A percentile compares a stretch with the other conserved stretches of the same genome.
Evolutionary conservation across 2,113 vertebrate genomes (phyloP).

Genomic region (Chaetodon trifascialis): DNA sequence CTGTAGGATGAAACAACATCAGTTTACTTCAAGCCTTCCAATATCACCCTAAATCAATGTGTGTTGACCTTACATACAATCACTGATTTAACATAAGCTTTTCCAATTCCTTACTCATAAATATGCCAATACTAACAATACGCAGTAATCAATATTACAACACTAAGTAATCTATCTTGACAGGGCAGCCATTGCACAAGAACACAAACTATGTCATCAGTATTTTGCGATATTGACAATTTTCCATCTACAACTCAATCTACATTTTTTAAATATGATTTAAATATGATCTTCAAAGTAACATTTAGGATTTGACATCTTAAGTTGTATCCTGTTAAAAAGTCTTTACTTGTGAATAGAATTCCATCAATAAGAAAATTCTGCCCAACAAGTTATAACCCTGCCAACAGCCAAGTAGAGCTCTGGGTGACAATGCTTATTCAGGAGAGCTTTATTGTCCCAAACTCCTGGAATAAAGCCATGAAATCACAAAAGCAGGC

Average conservation of each 20-base stretch:
- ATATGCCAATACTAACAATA: not conserved
- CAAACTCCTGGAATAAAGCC: slow-evolving; percentile 3
- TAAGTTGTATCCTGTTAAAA: not conserved
- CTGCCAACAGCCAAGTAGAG: not conserved
- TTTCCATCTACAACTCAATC: not conserved
- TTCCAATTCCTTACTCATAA: not conserved
- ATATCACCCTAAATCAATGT: not conserved
- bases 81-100: not conserved
- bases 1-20: slow-evolving; percentile 77
- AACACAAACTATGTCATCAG: no score
- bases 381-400: not conserved
- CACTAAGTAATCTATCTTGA: not conserved
- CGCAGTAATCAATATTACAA: not conserved
- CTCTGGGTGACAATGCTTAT: not conserved
- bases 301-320: not conserved
- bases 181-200: not conserved
- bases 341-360: not conserved
- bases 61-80: slow-evolving; percentile 3
- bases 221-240: not conserved
- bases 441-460: not conserved
- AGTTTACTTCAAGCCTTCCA: not conserved
- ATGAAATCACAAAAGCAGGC: slow-evolving; percentile 18
- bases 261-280: not conserved
- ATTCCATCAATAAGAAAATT: not conserved
- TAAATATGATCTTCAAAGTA: not conserved